Conservation (phyloP, 2,797 vertebrate genomes). For the Scolopax bukidnonensis region DNA sequence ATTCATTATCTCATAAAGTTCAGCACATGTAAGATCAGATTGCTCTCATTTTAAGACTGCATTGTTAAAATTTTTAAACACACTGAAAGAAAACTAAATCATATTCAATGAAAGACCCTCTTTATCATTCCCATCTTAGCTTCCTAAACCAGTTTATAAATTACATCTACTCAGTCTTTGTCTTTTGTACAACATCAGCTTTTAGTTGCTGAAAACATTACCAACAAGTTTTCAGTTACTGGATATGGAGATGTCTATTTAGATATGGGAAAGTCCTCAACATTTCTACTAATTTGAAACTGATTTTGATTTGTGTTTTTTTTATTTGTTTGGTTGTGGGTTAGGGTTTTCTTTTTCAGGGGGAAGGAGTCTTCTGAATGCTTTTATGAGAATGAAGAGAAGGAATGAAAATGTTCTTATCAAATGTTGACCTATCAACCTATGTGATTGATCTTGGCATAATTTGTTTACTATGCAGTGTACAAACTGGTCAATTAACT, state of each 20-base stretch:
- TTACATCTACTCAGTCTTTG: background rate
- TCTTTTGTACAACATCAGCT: background rate
- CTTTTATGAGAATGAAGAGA: background rate
- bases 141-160: background rate
- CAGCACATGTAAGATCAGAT: background rate
- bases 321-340: background rate
- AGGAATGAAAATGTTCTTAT: background rate
- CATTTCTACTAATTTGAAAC: background rate
- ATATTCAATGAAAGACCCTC: background rate
- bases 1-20: background rate
- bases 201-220: background rate
- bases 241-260: background rate
- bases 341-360: background rate
- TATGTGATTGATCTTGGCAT: accelerated
- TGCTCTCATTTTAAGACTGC: background rate
- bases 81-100: background rate
- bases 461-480: background rate
- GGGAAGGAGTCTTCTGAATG: background rate
- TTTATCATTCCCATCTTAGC: background rate
- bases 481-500: background rate
- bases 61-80: background rate
- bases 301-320: background rate
- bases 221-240: background rate
- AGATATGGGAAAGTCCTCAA: background rate
- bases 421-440: background rate